phyloP scores from a whole-genome alignment of 2,113 vertebrate genomes.

The Heterochromis multidens region DNA sequence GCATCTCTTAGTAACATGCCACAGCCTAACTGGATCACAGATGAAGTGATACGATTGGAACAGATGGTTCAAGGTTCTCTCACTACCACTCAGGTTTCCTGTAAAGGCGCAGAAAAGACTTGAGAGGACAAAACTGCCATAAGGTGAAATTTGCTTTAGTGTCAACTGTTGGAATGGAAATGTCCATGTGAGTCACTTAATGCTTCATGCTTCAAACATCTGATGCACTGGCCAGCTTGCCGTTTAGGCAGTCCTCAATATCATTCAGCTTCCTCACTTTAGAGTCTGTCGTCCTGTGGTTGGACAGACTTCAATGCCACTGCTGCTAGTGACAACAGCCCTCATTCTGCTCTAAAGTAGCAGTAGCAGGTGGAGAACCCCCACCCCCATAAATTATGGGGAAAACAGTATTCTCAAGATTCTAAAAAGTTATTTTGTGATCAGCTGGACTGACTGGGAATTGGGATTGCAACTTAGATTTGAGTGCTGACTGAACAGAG shows the following conservation, averaged over 20 bases:
- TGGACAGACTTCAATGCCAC: background rate
- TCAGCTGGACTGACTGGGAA: background rate
- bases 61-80: constrained; percentile 57
- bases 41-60: constrained; percentile 54
- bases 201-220: background rate
- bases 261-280: background rate
- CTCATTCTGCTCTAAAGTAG: background rate
- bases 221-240: background rate
- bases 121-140: constrained; percentile 18
- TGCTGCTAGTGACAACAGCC: background rate
- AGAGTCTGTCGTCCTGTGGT: background rate
- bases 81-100: background rate
- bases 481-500: background rate
- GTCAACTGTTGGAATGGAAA: background rate
- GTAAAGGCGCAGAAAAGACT: constrained; percentile 3
- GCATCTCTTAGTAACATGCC: constrained; percentile 50
- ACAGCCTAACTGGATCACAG: constrained; percentile 57
- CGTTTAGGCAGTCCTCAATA: background rate
- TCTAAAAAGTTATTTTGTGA: background rate
- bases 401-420: background rate
- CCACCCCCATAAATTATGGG: background rate
- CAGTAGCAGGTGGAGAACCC: background rate
- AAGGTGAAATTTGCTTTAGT: background rate
- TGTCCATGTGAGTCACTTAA: background rate
- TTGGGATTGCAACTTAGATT: background rate